Evolutionary conservation across 2,113 vertebrate species (phyloP).

Genomic region (Bufo bufo): DNA sequence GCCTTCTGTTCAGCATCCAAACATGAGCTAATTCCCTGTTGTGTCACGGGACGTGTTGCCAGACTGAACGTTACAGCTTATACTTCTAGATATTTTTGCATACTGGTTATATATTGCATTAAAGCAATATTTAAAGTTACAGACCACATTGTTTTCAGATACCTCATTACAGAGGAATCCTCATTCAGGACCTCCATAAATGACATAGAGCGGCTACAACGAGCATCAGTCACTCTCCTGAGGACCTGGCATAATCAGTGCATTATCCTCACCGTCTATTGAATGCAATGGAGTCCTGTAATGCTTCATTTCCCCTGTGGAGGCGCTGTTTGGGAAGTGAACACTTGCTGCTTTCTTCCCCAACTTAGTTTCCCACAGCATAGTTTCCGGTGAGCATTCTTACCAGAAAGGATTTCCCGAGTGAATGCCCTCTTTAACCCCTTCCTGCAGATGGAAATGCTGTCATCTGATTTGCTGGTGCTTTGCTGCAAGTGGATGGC

Average conservation of each 20-base stretch:
- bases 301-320: not conserved
- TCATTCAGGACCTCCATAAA: not conserved
- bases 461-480: too few relatives aligned
- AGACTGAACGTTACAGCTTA: not conserved
- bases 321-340: too few relatives aligned
- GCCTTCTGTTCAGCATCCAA: not conserved
- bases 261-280: not conserved
- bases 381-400: too few relatives aligned
- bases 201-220: not conserved
- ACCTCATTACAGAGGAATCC: too few relatives aligned
- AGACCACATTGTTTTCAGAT: not conserved
- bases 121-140: not conserved
- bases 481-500: too few relatives aligned
- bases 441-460: too few relatives aligned
- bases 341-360: too few relatives aligned
- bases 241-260: too few relatives aligned
- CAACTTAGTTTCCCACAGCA: too few relatives aligned
- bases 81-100: not conserved
- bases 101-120: not conserved
- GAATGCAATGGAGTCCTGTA: not conserved
- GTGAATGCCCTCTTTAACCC: too few relatives aligned
- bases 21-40: not conserved
- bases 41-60: not conserved
- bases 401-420: too few relatives aligned
- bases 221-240: too few relatives aligned